Percentiles rank a stretch among this genome's conserved stretches.
These are phyloP conservation scores for Manacus vitellinus DNA, from an alignment of 2,113 vertebrate genomes.

Conservation along the genomic window DNA sequence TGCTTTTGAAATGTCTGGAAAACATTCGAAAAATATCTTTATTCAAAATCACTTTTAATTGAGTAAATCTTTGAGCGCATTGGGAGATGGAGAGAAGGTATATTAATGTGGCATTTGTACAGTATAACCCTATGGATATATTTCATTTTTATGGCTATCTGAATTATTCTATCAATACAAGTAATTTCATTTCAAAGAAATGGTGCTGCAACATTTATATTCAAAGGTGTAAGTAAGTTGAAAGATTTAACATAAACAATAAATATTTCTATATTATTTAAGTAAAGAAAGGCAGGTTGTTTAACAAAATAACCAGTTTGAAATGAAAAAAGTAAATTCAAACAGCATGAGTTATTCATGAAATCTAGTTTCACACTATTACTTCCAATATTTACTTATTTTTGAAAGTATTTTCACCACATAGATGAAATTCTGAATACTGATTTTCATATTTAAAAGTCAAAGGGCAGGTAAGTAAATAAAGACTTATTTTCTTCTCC, in stretches of 20 bases:
- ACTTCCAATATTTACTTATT: conserved; percentile 8
- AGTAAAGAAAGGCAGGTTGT: not conserved
- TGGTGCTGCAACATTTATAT: not conserved
- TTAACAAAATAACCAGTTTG: conserved; percentile 12
- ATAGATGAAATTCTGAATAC: not conserved
- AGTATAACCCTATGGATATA: not conserved
- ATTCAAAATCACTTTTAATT: not conserved
- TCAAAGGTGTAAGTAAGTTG: conserved; percentile 8
- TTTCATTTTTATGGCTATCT: not conserved
- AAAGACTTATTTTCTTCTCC: not conserved
- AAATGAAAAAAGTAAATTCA: conserved; percentile 55
- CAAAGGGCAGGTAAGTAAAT: not conserved
- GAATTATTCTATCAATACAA: not conserved
- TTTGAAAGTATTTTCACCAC: conserved; percentile 13
- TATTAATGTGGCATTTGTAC: not conserved
- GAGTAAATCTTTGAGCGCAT: not conserved
- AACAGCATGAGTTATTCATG: conserved; percentile 33
- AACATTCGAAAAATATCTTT: not conserved
- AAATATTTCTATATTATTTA: not conserved
- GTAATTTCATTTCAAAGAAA: not conserved
- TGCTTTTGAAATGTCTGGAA: not conserved
- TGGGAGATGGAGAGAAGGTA: not conserved
- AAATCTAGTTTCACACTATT: conserved; percentile 10
- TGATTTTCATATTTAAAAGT: conserved; percentile 47
- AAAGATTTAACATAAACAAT: not conserved